phyloP scores from a whole-genome alignment of 2,797 vertebrate species.

The Hafferia zeledoni region DNA sequence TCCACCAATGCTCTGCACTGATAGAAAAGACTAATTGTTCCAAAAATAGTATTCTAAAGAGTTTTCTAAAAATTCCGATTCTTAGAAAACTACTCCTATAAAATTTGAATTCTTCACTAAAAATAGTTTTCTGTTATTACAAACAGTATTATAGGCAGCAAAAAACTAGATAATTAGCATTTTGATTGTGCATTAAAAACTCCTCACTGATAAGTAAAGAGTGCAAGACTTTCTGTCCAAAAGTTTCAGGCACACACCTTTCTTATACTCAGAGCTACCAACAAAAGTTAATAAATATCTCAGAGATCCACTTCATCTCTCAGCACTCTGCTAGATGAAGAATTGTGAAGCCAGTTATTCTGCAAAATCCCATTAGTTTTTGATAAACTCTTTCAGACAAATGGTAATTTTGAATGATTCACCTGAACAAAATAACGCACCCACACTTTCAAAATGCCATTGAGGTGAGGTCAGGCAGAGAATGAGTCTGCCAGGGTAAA shows the following conservation, averaged over 20 bases:
- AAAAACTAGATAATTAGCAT: background rate
- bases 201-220: background rate
- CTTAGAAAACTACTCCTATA: background rate
- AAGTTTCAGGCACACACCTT: background rate
- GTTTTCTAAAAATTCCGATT: background rate
- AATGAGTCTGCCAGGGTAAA: conserved; percentile 49
- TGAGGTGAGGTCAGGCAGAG: conserved; percentile 75
- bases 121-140: background rate
- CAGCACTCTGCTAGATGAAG: conserved; percentile 51
- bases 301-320: conserved; percentile 44
- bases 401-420: conserved; percentile 64
- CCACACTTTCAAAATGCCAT: conserved; percentile 65
- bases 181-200: background rate
- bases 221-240: background rate
- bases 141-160: background rate
- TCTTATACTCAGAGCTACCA: background rate
- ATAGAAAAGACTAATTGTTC: background rate
- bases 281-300: conserved; percentile 17
- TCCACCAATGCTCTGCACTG: background rate
- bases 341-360: conserved; percentile 66
- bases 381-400: conserved; percentile 65
- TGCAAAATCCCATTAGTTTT: conserved; percentile 73
- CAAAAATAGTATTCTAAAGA: background rate
- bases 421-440: conserved; percentile 57
- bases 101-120: background rate